Percentiles rank a stretch among this genome's conserved stretches.
These are phyloP conservation scores for Pelosia muscerda DNA, from an alignment of 2,888 invertebrate species.

Conservation along the genomic window DNA sequence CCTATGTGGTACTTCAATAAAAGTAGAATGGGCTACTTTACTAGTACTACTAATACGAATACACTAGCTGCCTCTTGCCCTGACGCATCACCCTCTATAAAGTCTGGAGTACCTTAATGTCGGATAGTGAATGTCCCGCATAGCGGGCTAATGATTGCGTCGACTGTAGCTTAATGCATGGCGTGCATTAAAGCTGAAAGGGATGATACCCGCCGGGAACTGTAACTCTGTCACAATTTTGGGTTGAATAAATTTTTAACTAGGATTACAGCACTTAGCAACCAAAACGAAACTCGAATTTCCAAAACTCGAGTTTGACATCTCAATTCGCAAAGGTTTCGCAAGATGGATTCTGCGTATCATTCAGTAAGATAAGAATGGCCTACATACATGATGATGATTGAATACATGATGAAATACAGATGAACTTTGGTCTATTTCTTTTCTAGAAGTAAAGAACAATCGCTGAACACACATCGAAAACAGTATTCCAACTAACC, in stretches of 20 bases:
- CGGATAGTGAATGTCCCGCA: background rate
- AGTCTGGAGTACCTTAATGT: background rate
- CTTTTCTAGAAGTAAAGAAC: no score
- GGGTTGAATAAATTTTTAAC: constrained; percentile 12
- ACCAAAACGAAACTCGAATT: no score
- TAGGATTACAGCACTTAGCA: background rate
- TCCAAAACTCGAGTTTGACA: no score
- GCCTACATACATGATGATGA: no score
- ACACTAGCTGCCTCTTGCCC: background rate
- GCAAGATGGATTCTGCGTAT: no score
- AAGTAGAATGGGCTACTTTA: background rate
- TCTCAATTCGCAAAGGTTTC: no score
- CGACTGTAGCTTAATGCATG: constrained; percentile 35
- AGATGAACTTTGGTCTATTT: no score
- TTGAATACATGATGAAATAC: no score
- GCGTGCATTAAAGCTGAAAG: constrained; percentile 41
- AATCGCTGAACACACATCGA: no score
- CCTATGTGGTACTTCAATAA: background rate
- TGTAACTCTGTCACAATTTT: constrained; percentile 15
- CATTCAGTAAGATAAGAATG: no score
- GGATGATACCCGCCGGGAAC: constrained; percentile 27
- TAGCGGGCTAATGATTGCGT: constrained; percentile 37
- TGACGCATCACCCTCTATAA: background rate
- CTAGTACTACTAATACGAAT: background rate
- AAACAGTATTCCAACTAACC: background rate